phyloP scores from a whole-genome alignment of 2,113 vertebrate genomes.

The Macrotus californicus region DNA sequence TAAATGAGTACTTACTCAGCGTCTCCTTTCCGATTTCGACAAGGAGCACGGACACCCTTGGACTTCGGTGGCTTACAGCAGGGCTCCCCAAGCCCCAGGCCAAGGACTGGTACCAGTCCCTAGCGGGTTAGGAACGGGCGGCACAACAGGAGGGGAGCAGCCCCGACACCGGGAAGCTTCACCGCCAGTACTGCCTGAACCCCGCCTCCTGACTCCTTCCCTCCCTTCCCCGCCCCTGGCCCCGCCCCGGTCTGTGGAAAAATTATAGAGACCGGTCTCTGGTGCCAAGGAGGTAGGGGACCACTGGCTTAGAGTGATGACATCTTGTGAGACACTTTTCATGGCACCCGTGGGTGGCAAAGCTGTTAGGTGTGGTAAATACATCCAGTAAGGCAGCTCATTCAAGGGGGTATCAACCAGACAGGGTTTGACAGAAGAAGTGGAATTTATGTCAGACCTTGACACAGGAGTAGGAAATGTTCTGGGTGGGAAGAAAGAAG shows the following conservation, averaged over 20 bases:
- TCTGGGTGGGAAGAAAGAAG: not conserved
- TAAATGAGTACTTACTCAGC: not conserved
- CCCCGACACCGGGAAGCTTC: too few relatives aligned
- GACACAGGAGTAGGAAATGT: not conserved
- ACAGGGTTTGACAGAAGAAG: not conserved
- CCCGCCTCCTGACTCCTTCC: too few relatives aligned
- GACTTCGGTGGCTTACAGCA: too few relatives aligned
- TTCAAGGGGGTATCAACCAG: not conserved
- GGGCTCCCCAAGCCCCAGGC: too few relatives aligned
- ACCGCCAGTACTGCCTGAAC: too few relatives aligned
- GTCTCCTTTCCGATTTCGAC: not conserved
- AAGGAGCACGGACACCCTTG: accelerated
- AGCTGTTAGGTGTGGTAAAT: accelerated
- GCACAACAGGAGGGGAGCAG: too few relatives aligned
- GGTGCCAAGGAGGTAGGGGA: too few relatives aligned
- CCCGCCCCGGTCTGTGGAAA: too few relatives aligned
- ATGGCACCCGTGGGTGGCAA: not conserved
- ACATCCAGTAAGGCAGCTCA: not conserved
- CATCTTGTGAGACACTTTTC: not conserved
- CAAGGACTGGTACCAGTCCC: too few relatives aligned
- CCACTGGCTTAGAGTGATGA: not conserved
- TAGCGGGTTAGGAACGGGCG: too few relatives aligned
- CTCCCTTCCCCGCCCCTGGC: too few relatives aligned
- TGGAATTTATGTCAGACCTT: not conserved
- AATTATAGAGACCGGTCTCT: too few relatives aligned